Evolutionary conservation across 2,797 vertebrate genomes (phyloP).

Genomic region (Pachyuromys duprasi): DNA sequence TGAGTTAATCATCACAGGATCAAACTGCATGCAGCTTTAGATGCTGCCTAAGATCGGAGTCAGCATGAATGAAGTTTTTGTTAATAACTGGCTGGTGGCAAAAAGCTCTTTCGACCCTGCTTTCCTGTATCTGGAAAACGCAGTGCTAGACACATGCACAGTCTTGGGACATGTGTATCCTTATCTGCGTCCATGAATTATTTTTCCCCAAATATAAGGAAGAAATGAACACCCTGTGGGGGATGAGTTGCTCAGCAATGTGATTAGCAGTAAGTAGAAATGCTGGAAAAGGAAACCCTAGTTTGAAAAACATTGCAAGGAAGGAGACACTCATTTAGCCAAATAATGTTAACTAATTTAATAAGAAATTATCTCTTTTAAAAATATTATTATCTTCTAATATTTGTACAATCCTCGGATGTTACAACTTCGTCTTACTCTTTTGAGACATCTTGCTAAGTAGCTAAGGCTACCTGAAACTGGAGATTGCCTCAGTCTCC

Average conservation of each 20-base stretch:
- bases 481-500: background rate
- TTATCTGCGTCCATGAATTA: constrained; percentile 47
- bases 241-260: background rate
- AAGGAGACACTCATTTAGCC: constrained; percentile 23
- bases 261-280: background rate
- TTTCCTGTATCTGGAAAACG: constrained; percentile 63
- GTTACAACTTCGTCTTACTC: background rate
- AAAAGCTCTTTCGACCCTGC: constrained; percentile 68
- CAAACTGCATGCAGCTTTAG: constrained; percentile 65
- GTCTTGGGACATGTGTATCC: constrained; percentile 32
- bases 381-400: background rate
- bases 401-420: background rate
- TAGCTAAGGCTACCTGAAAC: background rate
- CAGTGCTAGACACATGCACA: background rate
- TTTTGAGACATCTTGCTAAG: background rate
- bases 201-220: constrained; percentile 48
- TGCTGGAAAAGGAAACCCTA: background rate
- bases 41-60: constrained; percentile 33
- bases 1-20: constrained; percentile 72
- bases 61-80: constrained; percentile 75
- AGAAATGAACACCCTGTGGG: background rate
- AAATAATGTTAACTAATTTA: constrained; percentile 3
- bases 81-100: constrained; percentile 80
- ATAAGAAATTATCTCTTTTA: constrained; percentile 25
- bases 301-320: constrained; percentile 1